These are phyloP conservation scores for Cynodonichthys magdalenae DNA, from an alignment of 2,797 vertebrate genomes.

Conservation along the genomic window DNA sequence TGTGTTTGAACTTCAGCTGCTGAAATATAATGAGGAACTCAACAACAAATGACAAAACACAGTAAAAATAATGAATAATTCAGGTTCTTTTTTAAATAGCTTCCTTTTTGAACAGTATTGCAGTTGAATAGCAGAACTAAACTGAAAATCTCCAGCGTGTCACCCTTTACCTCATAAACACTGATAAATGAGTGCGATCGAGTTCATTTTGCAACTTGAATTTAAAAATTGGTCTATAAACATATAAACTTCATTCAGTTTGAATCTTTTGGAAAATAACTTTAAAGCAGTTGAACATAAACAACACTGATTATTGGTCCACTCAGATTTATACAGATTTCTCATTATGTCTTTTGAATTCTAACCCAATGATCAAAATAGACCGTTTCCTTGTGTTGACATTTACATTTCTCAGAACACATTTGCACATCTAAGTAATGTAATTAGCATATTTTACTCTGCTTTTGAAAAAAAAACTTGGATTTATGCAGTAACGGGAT, in stretches of 20 bases:
- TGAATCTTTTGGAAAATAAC: too few relatives aligned
- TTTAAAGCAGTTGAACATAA: too few relatives aligned
- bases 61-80: too few relatives aligned
- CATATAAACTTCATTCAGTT: too few relatives aligned
- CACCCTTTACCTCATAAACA: too few relatives aligned
- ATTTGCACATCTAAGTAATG: slow-evolving; percentile 50
- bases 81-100: too few relatives aligned
- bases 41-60: too few relatives aligned
- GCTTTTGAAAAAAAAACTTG: neutral
- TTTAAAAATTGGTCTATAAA: too few relatives aligned
- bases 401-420: slow-evolving; percentile 45
- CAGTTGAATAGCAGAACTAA: slow-evolving; percentile 9
- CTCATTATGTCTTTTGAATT: slow-evolving; percentile 2
- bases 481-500: neutral
- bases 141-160: slow-evolving; percentile 8
- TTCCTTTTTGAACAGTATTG: neutral
- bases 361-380: slow-evolving; percentile 8
- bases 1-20: neutral
- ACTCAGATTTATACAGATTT: neutral
- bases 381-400: slow-evolving; percentile 4
- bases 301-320: too few relatives aligned
- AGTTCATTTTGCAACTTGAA: too few relatives aligned
- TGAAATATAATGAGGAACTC: neutral
- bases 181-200: too few relatives aligned
- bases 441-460: slow-evolving; percentile 33